These are phyloP conservation scores for Neria commutata DNA, from an alignment of 2,888 invertebrate species.

Conservation along the genomic window DNA sequence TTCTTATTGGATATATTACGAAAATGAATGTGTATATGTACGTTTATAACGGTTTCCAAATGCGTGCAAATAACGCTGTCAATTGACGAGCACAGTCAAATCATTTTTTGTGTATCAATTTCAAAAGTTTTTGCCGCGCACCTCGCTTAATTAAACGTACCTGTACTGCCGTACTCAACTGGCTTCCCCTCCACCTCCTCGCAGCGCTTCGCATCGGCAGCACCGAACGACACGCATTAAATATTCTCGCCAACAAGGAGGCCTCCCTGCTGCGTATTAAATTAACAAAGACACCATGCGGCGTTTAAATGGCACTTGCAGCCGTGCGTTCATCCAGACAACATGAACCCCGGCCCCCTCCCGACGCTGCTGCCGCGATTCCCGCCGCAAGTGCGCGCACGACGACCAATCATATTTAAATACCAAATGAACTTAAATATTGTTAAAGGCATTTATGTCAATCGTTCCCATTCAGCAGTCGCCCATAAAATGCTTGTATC, in stretches of 20 bases:
- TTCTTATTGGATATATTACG: no score
- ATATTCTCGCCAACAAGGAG: neutral
- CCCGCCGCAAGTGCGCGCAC: neutral
- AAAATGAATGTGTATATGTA: no score
- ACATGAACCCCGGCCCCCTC: neutral
- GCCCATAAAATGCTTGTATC: no score
- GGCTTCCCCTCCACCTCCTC: neutral
- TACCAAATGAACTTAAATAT: constrained; percentile 33
- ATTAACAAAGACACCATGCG: constrained; percentile 44
- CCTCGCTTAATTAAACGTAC: neutral
- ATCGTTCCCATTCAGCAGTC: no score
- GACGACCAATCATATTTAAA: no score
- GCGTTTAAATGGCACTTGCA: constrained; percentile 38
- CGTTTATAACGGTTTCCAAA: no score
- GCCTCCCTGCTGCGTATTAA: constrained; percentile 37
- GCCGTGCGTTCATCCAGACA: no score
- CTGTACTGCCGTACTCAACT: neutral
- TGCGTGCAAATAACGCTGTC: no score
- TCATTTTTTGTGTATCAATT: neutral
- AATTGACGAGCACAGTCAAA: no score
- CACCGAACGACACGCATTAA: neutral
- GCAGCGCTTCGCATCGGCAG: no score
- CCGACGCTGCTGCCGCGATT: neutral
- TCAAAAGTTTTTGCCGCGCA: neutral
- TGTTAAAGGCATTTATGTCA: constrained; percentile 31